A percentile compares a stretch with the other conserved stretches of the same genome.
Conservation (phyloP, 1,140 invertebrate species). For the Elymnias hypermnestra region DNA sequence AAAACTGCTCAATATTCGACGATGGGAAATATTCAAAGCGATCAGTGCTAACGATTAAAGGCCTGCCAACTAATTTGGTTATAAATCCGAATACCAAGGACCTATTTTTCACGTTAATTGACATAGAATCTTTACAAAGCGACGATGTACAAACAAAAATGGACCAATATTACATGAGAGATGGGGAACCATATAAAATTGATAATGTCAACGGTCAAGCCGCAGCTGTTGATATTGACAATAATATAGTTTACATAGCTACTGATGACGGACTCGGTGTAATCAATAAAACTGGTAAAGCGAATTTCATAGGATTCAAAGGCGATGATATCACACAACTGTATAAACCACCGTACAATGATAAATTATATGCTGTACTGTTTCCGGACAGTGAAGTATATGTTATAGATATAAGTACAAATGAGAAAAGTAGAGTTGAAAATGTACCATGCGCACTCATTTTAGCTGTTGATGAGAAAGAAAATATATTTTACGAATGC, state of each 20-base stretch:
- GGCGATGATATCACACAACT: conserved; percentile 60
- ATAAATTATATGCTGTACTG: conserved; percentile 50
- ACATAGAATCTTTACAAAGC: conserved; percentile 51
- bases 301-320: conserved; percentile 45
- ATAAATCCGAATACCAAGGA: conserved; percentile 46
- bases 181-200: conserved; percentile 49
- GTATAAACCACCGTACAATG: conserved; percentile 42
- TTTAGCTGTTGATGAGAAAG: conserved; percentile 47
- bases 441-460: conserved; percentile 56
- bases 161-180: conserved; percentile 58
- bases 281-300: conserved; percentile 42
- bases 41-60: conserved; percentile 51
- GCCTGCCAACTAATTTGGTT: conserved; percentile 58
- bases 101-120: conserved; percentile 57
- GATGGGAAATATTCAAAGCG: conserved; percentile 35
- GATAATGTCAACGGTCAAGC: conserved; percentile 57
- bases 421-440: conserved; percentile 52
- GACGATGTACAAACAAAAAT: conserved; percentile 63
- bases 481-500: conserved; percentile 64
- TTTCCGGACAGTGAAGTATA: conserved; percentile 59
- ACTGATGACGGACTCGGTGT: conserved; percentile 49
- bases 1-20: conserved; percentile 47
- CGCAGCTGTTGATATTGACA: conserved; percentile 46
- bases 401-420: conserved; percentile 39
- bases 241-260: conserved; percentile 55